Conservation (phyloP, 2,888 invertebrate species). For the Listrodromus nycthemerus region DNA sequence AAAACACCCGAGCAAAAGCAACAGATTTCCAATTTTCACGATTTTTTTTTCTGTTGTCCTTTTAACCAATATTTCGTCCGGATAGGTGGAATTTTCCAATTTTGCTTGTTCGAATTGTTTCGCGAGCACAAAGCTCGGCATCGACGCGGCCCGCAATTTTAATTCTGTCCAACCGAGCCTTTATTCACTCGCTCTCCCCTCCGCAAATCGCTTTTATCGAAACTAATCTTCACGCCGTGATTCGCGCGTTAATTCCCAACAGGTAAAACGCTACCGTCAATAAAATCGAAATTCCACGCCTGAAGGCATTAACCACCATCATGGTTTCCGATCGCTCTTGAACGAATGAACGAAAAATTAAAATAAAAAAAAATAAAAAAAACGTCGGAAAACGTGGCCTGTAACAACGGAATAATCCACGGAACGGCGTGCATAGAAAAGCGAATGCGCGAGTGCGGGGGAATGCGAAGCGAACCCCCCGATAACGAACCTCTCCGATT, state of each 20-base stretch:
- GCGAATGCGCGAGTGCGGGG: too few relatives aligned
- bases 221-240: slow-evolving; percentile 17
- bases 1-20: background rate
- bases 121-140: background rate
- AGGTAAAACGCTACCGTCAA: background rate
- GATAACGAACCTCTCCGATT: too few relatives aligned
- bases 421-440: too few relatives aligned
- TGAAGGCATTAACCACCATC: slow-evolving; percentile 3
- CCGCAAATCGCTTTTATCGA: slow-evolving; percentile 11
- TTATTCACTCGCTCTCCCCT: slow-evolving; percentile 3
- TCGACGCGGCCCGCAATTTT: slow-evolving; percentile 2
- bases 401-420: too few relatives aligned
- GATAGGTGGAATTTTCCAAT: slow-evolving; percentile 1
- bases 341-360: background rate
- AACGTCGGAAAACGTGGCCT: background rate
- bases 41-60: background rate
- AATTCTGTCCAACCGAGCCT: background rate
- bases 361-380: background rate
- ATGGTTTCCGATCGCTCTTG: background rate
- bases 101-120: slow-evolving; percentile 11
- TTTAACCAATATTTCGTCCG: background rate
- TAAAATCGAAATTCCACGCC: slow-evolving; percentile 17
- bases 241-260: background rate
- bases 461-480: too few relatives aligned
- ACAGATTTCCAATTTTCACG: background rate